Evolutionary conservation across 2,113 vertebrate genomes (phyloP), one percentile per base, ranked within the genome.

Genomic region (Sarotherodon lohbergeri): DNA sequence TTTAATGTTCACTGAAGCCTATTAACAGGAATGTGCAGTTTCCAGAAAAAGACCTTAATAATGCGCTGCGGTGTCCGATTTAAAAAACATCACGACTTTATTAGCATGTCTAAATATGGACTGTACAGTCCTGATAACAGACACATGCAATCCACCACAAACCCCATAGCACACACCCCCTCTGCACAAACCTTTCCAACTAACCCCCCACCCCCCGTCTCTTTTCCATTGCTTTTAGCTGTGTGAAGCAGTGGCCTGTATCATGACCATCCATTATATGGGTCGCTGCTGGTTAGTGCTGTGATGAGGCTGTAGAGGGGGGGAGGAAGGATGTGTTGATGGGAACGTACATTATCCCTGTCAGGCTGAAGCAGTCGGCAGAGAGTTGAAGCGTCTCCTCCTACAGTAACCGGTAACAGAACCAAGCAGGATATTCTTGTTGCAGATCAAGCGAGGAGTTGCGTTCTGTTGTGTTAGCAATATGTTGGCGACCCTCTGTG

Each of bases 81-180:
- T 95, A 96, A 93, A 85, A 82, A 90, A 86, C 88, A 2, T 52
- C 56, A n/a, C 27, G 83, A 86, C 90, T 96, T 97, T 96, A 96
- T 96, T 93, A 96, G 88, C 54, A 85, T 93, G 94, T 92, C 27
- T 52, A 55, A 86, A 81, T 92, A 90, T 91, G 93, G 93, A 95
- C 96, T 98, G 96, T 93, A 92, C 34, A 57, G 83, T 39, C 83
- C 96, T 96, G 97, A 98, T 98, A 98, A 98, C 95, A 92, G 88
- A 94, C 94, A 88, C 93, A 85, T 73, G 93, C 82, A 86, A 94
- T 93, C 85, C 52, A 85, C 91, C 93, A 91, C 76, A 89, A 94
- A 91, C 91, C 92, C 84, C 85, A 86, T 48, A 86, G 24, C 68
- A 88, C 83, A 22, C 6, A 17, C 17, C 83, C 73, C 93, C 89